A percentile compares a stretch with the other conserved stretches of the same genome.
Evolutionary conservation across 2,888 invertebrate species (phyloP).

Genomic region (Netelia melanura): DNA sequence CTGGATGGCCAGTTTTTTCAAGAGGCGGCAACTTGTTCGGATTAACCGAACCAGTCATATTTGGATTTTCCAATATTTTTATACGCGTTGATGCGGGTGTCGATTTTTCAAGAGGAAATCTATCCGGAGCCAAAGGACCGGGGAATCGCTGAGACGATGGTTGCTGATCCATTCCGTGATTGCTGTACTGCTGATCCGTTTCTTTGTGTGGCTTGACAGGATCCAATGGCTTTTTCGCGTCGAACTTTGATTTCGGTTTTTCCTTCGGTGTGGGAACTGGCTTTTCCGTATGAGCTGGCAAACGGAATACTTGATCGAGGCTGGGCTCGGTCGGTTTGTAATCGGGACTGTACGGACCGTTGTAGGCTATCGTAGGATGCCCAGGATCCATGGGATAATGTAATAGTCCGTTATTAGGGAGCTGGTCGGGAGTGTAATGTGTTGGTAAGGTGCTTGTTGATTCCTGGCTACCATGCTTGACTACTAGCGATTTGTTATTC

Average conservation of each 20-base stretch:
- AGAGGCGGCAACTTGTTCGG: slow-evolving; percentile 72
- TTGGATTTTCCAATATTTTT: slow-evolving; percentile 64
- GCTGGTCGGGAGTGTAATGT: slow-evolving; percentile 35
- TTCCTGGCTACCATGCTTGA: slow-evolving; percentile 50
- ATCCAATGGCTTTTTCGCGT: slow-evolving; percentile 81
- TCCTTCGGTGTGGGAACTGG: slow-evolving; percentile 74
- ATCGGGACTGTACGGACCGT: slow-evolving; percentile 85
- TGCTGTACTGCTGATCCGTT: slow-evolving; percentile 68
- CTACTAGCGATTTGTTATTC: slow-evolving; percentile 76
- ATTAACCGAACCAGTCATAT: slow-evolving; percentile 63
- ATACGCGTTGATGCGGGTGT: slow-evolving; percentile 36
- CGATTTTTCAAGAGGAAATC: slow-evolving; percentile 69
- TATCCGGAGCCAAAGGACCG: slow-evolving; percentile 79
- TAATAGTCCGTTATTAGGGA: slow-evolving; percentile 66
- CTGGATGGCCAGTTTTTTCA: slow-evolving; percentile 61
- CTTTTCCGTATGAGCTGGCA: slow-evolving; percentile 71
- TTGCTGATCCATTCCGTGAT: slow-evolving; percentile 32
- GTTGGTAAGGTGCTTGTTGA: slow-evolving; percentile 34
- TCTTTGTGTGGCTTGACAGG: slow-evolving; percentile 79
- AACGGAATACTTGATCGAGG: slow-evolving; percentile 80
- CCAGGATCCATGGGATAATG: slow-evolving; percentile 83
- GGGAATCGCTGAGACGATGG: slow-evolving; percentile 72
- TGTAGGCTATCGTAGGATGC: slow-evolving; percentile 81
- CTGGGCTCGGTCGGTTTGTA: slow-evolving; percentile 80
- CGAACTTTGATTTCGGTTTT: slow-evolving; percentile 79